Percentiles rank a stretch among this genome's conserved stretches.
Conservation (phyloP, 2,113 vertebrate genomes). For the Dasyornis broadbenti region DNA sequence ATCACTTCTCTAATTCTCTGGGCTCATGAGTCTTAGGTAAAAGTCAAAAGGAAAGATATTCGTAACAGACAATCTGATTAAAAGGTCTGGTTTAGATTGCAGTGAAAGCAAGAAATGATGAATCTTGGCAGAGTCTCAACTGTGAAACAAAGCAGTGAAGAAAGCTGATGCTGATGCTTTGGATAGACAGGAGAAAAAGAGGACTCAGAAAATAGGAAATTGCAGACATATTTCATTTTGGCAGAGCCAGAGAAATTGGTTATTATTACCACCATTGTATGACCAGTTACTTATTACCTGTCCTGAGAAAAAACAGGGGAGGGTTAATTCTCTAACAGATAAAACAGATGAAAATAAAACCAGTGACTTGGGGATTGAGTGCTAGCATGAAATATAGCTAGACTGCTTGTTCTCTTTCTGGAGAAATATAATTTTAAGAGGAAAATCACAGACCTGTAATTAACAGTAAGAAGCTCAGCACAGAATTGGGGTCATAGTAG, state of each 20-base stretch:
- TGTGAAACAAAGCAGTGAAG: constrained; percentile 43
- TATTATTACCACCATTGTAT: not conserved
- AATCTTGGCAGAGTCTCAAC: constrained; percentile 47
- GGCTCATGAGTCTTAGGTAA: constrained; percentile 16
- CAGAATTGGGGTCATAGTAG: not conserved
- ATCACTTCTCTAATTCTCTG: not conserved
- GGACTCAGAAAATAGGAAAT: constrained; percentile 37
- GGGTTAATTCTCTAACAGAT: not conserved
- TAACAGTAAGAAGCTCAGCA: not conserved
- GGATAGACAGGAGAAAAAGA: constrained; percentile 26
- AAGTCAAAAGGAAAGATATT: constrained; percentile 22
- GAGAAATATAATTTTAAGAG: not conserved
- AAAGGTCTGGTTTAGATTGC: constrained; percentile 38
- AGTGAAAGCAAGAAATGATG: constrained; percentile 61
- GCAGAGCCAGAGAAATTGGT: constrained; percentile 4
- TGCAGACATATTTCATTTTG: constrained; percentile 48
- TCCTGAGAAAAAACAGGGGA: not conserved
- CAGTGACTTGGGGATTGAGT: not conserved
- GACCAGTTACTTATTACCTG: not conserved
- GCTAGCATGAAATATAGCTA: not conserved
- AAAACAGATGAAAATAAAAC: not conserved
- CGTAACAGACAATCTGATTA: constrained; percentile 30
- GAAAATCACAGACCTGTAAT: not conserved
- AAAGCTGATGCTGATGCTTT: constrained; percentile 46
- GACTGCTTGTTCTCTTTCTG: not conserved